Conservation (phyloP, 2,888 invertebrate genomes). For the Dicyrtomina minuta region DNA sequence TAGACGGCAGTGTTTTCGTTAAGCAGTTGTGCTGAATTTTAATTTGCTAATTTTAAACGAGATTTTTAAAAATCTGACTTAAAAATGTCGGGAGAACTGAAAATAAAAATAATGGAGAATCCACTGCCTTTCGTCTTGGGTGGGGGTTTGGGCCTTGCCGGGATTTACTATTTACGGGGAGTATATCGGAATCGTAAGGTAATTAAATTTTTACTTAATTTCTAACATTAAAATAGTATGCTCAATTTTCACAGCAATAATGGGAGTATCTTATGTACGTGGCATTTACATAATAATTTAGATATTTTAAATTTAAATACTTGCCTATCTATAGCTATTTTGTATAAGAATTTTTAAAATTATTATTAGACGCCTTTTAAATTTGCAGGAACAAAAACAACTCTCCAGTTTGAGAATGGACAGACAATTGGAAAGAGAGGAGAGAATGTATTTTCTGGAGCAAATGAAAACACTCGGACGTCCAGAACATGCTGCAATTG, state of each 20-base stretch:
- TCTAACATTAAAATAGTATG: neutral
- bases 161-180: slow-evolving; percentile 4
- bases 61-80: no score
- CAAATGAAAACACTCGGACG: neutral
- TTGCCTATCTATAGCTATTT: no score
- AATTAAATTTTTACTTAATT: neutral
- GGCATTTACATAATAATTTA: no score
- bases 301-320: no score
- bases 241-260: no score
- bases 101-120: neutral
- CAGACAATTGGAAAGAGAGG: slow-evolving; percentile 5
- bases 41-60: no score
- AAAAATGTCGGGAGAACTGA: neutral
- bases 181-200: neutral
- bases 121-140: slow-evolving; percentile 1
- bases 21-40: no score
- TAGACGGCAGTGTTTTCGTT: no score
- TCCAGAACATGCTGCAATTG: slow-evolving; percentile 18
- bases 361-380: no score
- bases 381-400: slow-evolving; percentile 1
- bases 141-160: neutral
- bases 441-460: neutral
- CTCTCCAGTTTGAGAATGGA: neutral
- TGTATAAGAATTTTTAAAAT: no score
- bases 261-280: no score